Percentiles rank a stretch among this genome's conserved stretches.
These are phyloP conservation scores for Tenrec ecaudatus DNA, from an alignment of 2,113 vertebrate genomes.

Conservation along the genomic window DNA sequence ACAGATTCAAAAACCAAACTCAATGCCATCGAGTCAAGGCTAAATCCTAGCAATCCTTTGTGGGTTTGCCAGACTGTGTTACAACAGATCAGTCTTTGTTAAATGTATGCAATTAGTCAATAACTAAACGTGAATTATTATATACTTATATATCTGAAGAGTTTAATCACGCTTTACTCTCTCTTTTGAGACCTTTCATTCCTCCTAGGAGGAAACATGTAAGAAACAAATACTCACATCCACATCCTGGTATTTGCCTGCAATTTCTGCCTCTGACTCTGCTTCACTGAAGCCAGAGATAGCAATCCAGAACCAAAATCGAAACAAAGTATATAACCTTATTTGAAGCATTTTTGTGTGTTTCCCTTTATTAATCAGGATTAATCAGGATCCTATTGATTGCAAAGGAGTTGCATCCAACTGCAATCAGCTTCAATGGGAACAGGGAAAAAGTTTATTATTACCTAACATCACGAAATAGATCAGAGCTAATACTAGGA, in stretches of 20 bases:
- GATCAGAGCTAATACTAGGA: neutral
- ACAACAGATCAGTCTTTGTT: neutral
- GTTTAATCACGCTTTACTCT: neutral
- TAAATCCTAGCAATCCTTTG: no score
- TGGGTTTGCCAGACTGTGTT: neutral
- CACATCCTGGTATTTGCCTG: neutral
- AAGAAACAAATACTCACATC: neutral
- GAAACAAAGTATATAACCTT: neutral
- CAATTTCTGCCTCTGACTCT: neutral
- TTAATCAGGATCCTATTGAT: neutral
- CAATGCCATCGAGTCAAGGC: no score
- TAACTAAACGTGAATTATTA: constrained; percentile 19
- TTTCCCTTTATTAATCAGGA: neutral
- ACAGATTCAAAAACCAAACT: no score
- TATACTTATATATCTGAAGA: neutral
- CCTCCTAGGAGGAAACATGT: constrained; percentile 8
- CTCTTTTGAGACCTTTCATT: neutral
- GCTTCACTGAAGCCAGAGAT: neutral
- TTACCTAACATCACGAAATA: neutral
- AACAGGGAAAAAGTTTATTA: no score
- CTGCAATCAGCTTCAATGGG: neutral
- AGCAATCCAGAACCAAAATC: neutral
- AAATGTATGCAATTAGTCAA: constrained; percentile 16
- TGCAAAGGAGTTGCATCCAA: neutral
- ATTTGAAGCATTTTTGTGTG: neutral